Conservation (phyloP, 2,888 invertebrate genomes). For the Synergus gifuensis region DNA sequence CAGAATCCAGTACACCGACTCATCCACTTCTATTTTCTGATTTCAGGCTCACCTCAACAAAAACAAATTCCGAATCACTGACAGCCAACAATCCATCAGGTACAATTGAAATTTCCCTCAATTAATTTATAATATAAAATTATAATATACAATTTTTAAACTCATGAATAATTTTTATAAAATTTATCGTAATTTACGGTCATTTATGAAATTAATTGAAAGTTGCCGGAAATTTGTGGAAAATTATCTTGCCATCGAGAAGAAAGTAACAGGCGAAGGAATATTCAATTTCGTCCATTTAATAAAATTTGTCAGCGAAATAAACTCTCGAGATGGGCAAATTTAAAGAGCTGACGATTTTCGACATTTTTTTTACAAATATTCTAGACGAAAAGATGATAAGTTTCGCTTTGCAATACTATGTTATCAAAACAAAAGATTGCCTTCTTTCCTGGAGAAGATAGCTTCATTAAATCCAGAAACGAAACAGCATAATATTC, state of each 20-base stretch:
- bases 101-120: constrained; percentile 53
- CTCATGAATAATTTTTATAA: not conserved
- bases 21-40: constrained; percentile 21
- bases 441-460: not conserved
- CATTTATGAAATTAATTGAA: not conserved
- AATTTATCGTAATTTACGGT: not conserved
- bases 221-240: not conserved
- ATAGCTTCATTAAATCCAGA: not conserved
- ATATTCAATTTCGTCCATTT: not conserved
- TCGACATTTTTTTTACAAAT: not conserved
- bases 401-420: not conserved
- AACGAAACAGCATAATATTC: not conserved
- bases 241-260: not conserved
- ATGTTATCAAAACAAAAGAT: not conserved
- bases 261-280: not conserved
- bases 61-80: constrained; percentile 72
- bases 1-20: not conserved
- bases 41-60: constrained; percentile 67
- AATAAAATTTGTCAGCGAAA: not conserved
- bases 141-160: not conserved
- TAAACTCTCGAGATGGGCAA: not conserved
- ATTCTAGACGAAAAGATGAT: not conserved
- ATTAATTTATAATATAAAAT: not conserved
- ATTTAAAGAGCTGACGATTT: not conserved
- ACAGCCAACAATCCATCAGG: constrained; percentile 69